Base-by-base conservation (phyloP, 2,888 invertebrate species). In the Leptinotarsa juncta region DNA sequence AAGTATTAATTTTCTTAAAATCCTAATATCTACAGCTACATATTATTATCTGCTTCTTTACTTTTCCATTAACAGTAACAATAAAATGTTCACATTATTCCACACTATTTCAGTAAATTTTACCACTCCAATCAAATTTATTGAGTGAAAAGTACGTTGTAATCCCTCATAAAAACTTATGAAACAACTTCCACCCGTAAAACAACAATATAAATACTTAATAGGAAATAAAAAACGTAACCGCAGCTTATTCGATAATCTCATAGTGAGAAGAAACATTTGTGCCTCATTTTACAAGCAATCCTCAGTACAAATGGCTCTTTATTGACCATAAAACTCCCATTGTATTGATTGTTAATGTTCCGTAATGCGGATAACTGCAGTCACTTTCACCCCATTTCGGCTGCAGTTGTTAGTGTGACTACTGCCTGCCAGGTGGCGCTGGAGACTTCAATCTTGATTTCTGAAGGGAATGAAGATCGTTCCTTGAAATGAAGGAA, bases 261-360 rank as follows among this genome's bases (percentile, higher is more conserved):
- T 82, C 84, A 81, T 84, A 82, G 85, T 84, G 82, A 83, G 84
- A 82, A 83, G 85, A 82, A 85, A 84, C 86, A 83, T 87, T 86
- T 83, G 85, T 85, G 85, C 85, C 85, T 85, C 86, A 85, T 86
- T 86, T 84, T 85, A 86, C 86, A 86, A 85, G 86, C 85, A 82
- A 85, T 87, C 86, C 83, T 82, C 84, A 83, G 82, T 83, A 80
- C 77, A 79, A 87, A 87, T 86, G 86, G 84, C 86, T 84, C 83
- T 86, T 88, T 88, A 88, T 88, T 85, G 87, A 85, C 85, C 86
- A 86, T 88, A 87, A 88, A 88, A 88, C 86, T 85, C 85, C 86
- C 87, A 88, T 88, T 86, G 87, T 88, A 88, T 88, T 87, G 88
- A 88, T 88, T 87, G 87, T 86, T 85, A 87, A 86, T 82, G 84